phyloP scores from a whole-genome alignment of 2,888 invertebrate genomes.

The Gonocerus acuteangulatus region DNA sequence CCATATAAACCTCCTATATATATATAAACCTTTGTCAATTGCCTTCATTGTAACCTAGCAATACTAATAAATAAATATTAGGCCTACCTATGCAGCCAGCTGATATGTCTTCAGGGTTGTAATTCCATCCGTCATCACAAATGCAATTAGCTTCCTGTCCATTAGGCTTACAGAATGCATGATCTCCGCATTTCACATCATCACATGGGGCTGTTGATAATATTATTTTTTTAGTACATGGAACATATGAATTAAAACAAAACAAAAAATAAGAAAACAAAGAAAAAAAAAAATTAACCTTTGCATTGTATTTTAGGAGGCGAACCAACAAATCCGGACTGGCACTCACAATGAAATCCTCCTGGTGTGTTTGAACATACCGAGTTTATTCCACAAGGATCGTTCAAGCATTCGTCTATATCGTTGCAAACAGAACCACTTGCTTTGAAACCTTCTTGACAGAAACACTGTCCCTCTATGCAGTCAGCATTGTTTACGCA shows the following conservation, averaged over 20 bases:
- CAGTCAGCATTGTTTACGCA: slow-evolving; percentile 89
- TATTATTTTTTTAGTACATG: not conserved
- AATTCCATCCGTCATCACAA: slow-evolving; percentile 89
- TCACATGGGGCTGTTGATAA: slow-evolving; percentile 70
- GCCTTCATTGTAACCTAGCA: not conserved
- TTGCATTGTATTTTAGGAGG: slow-evolving; percentile 73
- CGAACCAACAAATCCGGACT: slow-evolving; percentile 70
- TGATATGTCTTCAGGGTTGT: slow-evolving; percentile 77
- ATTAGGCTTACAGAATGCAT: slow-evolving; percentile 82
- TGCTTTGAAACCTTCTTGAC: slow-evolving; percentile 76
- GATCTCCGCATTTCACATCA: slow-evolving; percentile 79
- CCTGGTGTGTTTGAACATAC: slow-evolving; percentile 73
- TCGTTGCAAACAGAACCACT: slow-evolving; percentile 72
- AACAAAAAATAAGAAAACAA: not conserved
- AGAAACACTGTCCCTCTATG: slow-evolving; percentile 79
- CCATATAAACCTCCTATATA: too few relatives aligned
- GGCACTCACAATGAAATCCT: slow-evolving; percentile 73
- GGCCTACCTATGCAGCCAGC: slow-evolving; percentile 69
- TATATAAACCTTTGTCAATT: too few relatives aligned
- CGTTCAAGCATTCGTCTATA: slow-evolving; percentile 66
- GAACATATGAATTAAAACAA: not conserved
- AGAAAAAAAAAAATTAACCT: slow-evolving; percentile 37
- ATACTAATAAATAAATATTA: not conserved
- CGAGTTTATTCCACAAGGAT: slow-evolving; percentile 67
- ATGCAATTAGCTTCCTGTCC: slow-evolving; percentile 84